Evolutionary conservation across 2,113 vertebrate species (phyloP), one percentile per base, ranked within the genome.

Genomic region (Psilopsiagon aurifrons): DNA sequence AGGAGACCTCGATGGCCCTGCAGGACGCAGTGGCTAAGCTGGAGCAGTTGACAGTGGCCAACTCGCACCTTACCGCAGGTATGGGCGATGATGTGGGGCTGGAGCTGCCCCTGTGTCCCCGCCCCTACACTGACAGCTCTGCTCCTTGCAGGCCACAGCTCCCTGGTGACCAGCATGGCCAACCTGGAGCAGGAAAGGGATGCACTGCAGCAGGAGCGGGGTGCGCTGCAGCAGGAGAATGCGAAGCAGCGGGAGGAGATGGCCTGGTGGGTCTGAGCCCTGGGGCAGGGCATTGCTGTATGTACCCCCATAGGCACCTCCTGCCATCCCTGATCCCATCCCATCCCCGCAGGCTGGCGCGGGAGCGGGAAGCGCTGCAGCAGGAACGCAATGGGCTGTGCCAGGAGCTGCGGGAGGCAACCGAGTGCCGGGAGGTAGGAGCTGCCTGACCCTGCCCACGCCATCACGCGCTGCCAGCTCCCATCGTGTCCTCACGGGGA

Each of bases 381-480:
- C 95, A 19, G 39, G 88, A 79, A 6, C 70, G 95, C 29, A 64
- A 86, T 2, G 89, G 88, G 55, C 87, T 97, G 57, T 68, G 90
- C 81, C 95, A 88, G 92, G 98, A 98, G 69, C 92, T 97, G 14
- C 91, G 81, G 44, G 98, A 98, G 37, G 92, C 97, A 7, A 91
- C 46, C 2, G 99, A 99, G 86, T 98, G 98, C 93, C 97, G 98
- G 28, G 99, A 99, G 98, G 99, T 99, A 47, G 90, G 96, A 84
- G 75, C 75, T 63, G 60, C 71, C 59, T 60, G 60, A 66, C 47
- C 77, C 68, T 92, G 85, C 17, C 78, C 0, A 0, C 0, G 0
- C 37, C 0, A 0, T 91, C 83, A 78, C 0, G 3, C 0, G 11
- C 87, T 76, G 57, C 51, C 0, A 1, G 88, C 46, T 67, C 88